These are phyloP conservation scores for Cydia fagiglandana DNA, from an alignment of 1,140 invertebrate genomes.

Conservation along the genomic window DNA sequence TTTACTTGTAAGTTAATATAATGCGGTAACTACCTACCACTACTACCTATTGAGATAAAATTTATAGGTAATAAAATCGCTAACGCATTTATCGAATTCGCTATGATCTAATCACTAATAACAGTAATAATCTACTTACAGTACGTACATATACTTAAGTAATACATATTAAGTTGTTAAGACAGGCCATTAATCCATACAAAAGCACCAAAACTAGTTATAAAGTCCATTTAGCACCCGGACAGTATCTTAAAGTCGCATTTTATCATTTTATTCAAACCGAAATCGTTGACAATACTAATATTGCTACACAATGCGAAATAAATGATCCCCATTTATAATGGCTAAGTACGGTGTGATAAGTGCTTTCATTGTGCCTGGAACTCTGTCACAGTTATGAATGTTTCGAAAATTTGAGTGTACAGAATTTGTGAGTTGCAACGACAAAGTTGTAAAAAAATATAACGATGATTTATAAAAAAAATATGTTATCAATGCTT, in stretches of 20 bases:
- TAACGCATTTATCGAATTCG: background rate
- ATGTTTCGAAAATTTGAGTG: background rate
- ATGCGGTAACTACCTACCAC: too few relatives aligned
- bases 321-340: conserved; percentile 24
- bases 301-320: conserved; percentile 31
- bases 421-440: background rate
- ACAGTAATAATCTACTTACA: background rate
- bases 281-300: conserved; percentile 30
- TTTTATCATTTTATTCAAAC: conserved; percentile 45
- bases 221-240: conserved; percentile 56
- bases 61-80: too few relatives aligned
- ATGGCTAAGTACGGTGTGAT: conserved; percentile 23
- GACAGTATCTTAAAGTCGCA: conserved; percentile 54
- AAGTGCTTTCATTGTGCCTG: conserved; percentile 22
- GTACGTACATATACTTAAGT: background rate
- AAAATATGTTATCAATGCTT: too few relatives aligned
- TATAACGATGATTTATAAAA: background rate
- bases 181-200: background rate
- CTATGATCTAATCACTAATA: too few relatives aligned
- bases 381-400: conserved; percentile 19
- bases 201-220: conserved; percentile 55
- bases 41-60: too few relatives aligned
- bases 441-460: background rate
- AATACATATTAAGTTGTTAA: background rate
- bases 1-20: too few relatives aligned